These are phyloP conservation scores for Acromyrmex heyeri DNA, from an alignment of 1,140 invertebrate genomes.

Conservation along the genomic window DNA sequence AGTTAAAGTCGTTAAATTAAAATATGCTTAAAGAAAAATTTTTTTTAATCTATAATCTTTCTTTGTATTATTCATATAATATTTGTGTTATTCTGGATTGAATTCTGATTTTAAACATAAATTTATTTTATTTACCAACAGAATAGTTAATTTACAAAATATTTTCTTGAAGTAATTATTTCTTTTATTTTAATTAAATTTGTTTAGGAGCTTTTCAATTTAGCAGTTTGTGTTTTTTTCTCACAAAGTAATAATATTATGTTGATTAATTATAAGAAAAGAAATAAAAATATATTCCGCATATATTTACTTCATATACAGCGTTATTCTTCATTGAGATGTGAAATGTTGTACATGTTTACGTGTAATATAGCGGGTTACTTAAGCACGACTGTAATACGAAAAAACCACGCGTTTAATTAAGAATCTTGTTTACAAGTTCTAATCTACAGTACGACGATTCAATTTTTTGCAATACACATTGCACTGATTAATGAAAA, in stretches of 20 bases:
- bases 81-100: not conserved
- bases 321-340: not conserved
- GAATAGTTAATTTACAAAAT: not conserved
- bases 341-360: not conserved
- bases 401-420: not conserved
- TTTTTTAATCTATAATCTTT: not conserved
- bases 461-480: not conserved
- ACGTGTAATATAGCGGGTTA: not conserved
- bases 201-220: not conserved
- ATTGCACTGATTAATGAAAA: slow-evolving; percentile 17
- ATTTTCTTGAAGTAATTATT: not conserved
- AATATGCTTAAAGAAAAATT: not conserved
- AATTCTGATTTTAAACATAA: not conserved
- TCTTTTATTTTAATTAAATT: not conserved
- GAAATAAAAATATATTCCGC: not conserved
- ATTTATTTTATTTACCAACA: not conserved
- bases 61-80: not conserved
- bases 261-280: not conserved
- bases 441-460: not conserved
- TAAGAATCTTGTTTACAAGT: slow-evolving; percentile 6
- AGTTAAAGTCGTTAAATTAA: slow-evolving; percentile 9
- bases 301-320: not conserved
- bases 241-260: not conserved
- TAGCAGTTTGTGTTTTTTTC: not conserved
- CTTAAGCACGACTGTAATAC: not conserved